These are phyloP conservation scores for Azemiops feae DNA, from an alignment of 2,113 vertebrate genomes.

Conservation along the genomic window DNA sequence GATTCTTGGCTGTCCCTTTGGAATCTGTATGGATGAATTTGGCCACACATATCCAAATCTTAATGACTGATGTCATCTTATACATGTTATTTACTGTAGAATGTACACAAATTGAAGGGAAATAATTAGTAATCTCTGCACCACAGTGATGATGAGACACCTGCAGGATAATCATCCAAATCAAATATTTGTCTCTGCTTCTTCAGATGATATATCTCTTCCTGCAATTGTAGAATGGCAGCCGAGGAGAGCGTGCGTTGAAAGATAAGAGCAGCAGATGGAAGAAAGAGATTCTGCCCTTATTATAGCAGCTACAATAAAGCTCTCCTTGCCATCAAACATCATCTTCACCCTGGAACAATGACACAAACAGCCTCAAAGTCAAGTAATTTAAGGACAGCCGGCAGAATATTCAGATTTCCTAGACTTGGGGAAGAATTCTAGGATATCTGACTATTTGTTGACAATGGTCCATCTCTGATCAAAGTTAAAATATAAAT, in stretches of 20 bases:
- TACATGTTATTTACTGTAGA: constrained; percentile 49
- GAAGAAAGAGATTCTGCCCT: constrained; percentile 1
- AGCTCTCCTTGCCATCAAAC: neutral
- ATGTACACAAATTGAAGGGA: constrained; percentile 49
- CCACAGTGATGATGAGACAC: constrained; percentile 67
- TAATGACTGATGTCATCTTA: constrained; percentile 32
- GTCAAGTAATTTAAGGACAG: neutral
- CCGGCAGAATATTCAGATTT: neutral
- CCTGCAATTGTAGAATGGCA: constrained; percentile 61
- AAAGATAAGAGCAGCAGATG: constrained; percentile 44
- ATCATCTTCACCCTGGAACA: neutral
- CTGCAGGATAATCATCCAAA: constrained; percentile 76
- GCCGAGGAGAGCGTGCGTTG: constrained; percentile 36
- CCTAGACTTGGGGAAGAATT: neutral
- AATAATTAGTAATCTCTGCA: constrained; percentile 70
- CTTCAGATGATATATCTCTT: constrained; percentile 65
- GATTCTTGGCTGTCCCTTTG: constrained; percentile 7
- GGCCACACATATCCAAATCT: constrained; percentile 41
- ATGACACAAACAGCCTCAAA: neutral
- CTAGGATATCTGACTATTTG: neutral
- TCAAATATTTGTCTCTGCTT: constrained; percentile 74
- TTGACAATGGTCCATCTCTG: neutral
- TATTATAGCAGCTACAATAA: neutral
- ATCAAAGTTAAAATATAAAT: neutral
- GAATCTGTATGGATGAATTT: constrained; percentile 5